These are phyloP conservation scores for Ahaetulla prasina DNA, from an alignment of 2,113 vertebrate genomes.

Conservation along the genomic window DNA sequence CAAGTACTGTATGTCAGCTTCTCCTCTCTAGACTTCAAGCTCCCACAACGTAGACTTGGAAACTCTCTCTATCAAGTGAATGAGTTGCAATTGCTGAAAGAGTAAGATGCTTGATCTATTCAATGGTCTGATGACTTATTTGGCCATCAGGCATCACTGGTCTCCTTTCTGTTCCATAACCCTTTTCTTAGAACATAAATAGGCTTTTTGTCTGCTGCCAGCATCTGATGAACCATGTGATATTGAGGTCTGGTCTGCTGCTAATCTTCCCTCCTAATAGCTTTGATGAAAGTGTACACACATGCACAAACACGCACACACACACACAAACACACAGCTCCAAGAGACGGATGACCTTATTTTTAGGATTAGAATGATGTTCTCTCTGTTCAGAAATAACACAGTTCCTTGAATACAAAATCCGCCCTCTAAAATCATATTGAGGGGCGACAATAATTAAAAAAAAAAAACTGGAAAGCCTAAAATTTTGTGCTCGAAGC, in stretches of 20 bases:
- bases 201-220: conserved; percentile 37
- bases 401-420: background rate
- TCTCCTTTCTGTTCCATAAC: conserved; percentile 35
- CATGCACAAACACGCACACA: background rate
- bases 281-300: background rate
- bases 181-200: conserved; percentile 41
- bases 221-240: conserved; percentile 38
- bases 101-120: conserved; percentile 40
- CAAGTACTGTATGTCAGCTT: conserved; percentile 21
- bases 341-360: background rate
- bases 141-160: conserved; percentile 29
- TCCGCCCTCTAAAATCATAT: background rate
- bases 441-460: background rate
- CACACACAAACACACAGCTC: background rate
- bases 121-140: conserved; percentile 46
- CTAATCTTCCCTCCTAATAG: conserved; percentile 22
- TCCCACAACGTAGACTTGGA: conserved; percentile 39
- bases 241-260: conserved; percentile 27
- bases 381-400: background rate
- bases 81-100: conserved; percentile 32
- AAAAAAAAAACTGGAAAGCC: background rate
- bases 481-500: no score
- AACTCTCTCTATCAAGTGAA: conserved; percentile 39
- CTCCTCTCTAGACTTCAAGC: conserved; percentile 33
- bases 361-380: background rate